Base-by-base conservation (phyloP, 2,888 invertebrate species). In the Drosophila koepferae region DNA sequence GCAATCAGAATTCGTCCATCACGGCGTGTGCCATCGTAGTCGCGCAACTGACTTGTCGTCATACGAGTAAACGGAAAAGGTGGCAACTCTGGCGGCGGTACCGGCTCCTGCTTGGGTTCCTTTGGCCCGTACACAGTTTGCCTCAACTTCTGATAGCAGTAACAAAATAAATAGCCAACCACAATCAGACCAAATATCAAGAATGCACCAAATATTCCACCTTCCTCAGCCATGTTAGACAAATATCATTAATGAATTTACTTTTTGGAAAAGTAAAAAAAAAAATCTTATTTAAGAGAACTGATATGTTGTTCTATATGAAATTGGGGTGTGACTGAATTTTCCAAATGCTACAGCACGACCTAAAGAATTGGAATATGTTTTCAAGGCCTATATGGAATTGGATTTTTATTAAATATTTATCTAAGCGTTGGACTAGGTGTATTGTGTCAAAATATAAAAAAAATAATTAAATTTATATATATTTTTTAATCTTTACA, bases 1-100 rank as follows among this genome's bases (percentile, higher is more conserved):
- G 70, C 61, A n/a, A 86, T 64, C 38, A 88, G n/a, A 16, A 80
- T 70, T 6, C 84, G 72, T 12, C 78, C 80, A 70, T 88, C 88
- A 0, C n/a, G n/a, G 0, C 80, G 77, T 0, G 10, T 62, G 0
- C 88, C 86, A 59, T 88, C 56, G 23, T 72, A 85, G 0, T 43
- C 41, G 2, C 18, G 9, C 18, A 85, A 54, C 34, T 44, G n/a
- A 8, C 16, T 40, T 7, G 18, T 10, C 3, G 60, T 60, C 60
- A 60, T 60, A 3, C n/a, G 9, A 3, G 5, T 49, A 16, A 49
- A 60, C 16, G 48, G 60, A 31, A 60, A 60, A 1, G 60, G 28
- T 14, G 60, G 48, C 60, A 49, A 40, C 60, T 49, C 48, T 31
- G 60, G 60, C 40, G 18, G 10, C 20, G 6, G 14, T 3, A 6